Evolutionary conservation across 1,140 invertebrate species (phyloP).

Genomic region (Drosophila truncata): DNA sequence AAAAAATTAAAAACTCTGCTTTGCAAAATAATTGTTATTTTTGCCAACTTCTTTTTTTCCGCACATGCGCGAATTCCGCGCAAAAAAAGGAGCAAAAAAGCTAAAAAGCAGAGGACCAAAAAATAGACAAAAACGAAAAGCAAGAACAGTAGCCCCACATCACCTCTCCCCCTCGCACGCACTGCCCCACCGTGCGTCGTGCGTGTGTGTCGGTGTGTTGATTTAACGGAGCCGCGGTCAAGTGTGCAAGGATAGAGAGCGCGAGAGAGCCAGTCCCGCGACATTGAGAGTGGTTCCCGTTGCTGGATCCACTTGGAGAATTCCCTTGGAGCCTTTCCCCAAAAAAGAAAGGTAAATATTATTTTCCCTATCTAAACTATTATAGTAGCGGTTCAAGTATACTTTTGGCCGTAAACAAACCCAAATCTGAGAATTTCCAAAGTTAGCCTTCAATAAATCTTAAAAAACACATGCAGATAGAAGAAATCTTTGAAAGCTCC

Average conservation of each 20-base stretch:
- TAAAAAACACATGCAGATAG: constrained; percentile 50
- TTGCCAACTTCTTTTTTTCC: constrained; percentile 39
- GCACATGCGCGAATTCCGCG: constrained; percentile 79
- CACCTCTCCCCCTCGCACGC: constrained; percentile 67
- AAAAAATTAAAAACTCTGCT: constrained; percentile 4
- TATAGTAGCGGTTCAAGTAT: background rate
- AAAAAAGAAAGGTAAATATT: constrained; percentile 68
- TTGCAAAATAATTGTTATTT: constrained; percentile 16
- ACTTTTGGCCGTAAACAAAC: constrained; percentile 17
- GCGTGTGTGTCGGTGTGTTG: constrained; percentile 42
- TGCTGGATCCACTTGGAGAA: constrained; percentile 37
- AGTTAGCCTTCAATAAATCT: constrained; percentile 53
- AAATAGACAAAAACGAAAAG: constrained; percentile 79
- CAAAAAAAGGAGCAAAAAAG: constrained; percentile 59
- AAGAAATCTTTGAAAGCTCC: constrained; percentile 26
- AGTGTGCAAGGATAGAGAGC: constrained; percentile 52
- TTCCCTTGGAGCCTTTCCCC: constrained; percentile 26
- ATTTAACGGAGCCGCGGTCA: constrained; percentile 78
- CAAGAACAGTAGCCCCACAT: constrained; percentile 46
- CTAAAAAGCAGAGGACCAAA: constrained; percentile 68
- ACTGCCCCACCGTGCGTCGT: constrained; percentile 41
- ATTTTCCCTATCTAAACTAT: constrained; percentile 8
- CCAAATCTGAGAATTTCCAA: constrained; percentile 5
- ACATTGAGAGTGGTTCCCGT: constrained; percentile 39
- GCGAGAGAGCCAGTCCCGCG: constrained; percentile 34